Conservation (phyloP, 2,113 vertebrate species). For the Apaloderma vittatum region DNA sequence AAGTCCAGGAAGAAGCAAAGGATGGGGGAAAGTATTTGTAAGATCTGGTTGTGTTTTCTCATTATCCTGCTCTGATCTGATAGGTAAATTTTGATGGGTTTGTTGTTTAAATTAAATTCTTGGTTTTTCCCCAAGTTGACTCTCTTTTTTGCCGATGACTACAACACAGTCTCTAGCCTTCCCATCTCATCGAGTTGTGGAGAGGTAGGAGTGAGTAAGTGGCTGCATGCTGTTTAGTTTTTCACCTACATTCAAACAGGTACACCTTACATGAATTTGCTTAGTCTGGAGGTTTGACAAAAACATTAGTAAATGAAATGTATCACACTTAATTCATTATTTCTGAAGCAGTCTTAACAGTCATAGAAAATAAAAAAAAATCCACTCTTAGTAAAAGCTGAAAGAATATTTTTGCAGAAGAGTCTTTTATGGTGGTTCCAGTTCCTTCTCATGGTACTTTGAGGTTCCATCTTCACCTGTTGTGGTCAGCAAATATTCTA, state of each 20-base stretch:
- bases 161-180: too few relatives aligned
- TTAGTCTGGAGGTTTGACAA: not conserved
- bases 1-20: too few relatives aligned
- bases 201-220: too few relatives aligned
- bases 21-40: too few relatives aligned
- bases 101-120: too few relatives aligned
- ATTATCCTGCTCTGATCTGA: too few relatives aligned
- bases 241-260: not conserved
- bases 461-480: not conserved
- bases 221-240: too few relatives aligned
- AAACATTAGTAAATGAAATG: not conserved
- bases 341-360: not conserved
- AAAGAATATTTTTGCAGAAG: not conserved
- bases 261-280: not conserved
- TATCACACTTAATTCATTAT: not conserved
- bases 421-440: not conserved
- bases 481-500: constrained; percentile 31
- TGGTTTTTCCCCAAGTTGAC: too few relatives aligned
- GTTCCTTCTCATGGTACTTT: not conserved
- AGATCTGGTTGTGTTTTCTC: too few relatives aligned
- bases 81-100: too few relatives aligned
- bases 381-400: not conserved
- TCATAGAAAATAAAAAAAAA: not conserved
- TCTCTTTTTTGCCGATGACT: too few relatives aligned
- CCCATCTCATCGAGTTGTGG: too few relatives aligned